A percentile compares a stretch with the other conserved stretches of the same genome.
phyloP scores from a whole-genome alignment of 2,888 invertebrate species.

The Aricia artaxerxes region DNA sequence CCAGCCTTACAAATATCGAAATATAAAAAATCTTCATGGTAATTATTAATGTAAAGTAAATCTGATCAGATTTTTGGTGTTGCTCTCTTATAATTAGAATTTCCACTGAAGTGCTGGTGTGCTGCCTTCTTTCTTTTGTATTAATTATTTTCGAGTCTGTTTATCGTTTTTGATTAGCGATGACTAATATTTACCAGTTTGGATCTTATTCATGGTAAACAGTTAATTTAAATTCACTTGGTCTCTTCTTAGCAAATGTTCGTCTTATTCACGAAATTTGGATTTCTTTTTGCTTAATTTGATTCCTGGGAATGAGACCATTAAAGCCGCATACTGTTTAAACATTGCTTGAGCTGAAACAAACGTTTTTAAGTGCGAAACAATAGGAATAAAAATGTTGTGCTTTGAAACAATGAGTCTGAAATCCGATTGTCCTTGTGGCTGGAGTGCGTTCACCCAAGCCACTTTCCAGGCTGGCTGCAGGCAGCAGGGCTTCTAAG shows the following conservation, averaged over 20 bases:
- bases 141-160: background rate
- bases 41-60: too few species aligned
- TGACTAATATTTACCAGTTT: background rate
- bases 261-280: background rate
- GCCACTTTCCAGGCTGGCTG: background rate
- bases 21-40: too few species aligned
- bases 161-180: background rate
- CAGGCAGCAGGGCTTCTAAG: constrained; percentile 11
- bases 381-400: background rate
- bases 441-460: constrained; percentile 6
- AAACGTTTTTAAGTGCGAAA: background rate
- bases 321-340: too few species aligned
- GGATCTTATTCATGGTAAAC: background rate
- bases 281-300: too few species aligned
- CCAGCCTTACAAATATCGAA: too few species aligned
- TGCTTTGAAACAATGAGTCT: constrained; percentile 9
- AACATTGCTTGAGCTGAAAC: background rate
- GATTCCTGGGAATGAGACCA: too few species aligned
- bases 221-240: background rate
- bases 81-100: background rate
- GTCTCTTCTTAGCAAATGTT: too few species aligned
- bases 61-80: background rate
- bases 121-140: too few species aligned
- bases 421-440: constrained; percentile 14
- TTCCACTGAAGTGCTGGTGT: background rate